phyloP scores from a whole-genome alignment of 2,113 vertebrate species.

The Chunga burmeisteri region DNA sequence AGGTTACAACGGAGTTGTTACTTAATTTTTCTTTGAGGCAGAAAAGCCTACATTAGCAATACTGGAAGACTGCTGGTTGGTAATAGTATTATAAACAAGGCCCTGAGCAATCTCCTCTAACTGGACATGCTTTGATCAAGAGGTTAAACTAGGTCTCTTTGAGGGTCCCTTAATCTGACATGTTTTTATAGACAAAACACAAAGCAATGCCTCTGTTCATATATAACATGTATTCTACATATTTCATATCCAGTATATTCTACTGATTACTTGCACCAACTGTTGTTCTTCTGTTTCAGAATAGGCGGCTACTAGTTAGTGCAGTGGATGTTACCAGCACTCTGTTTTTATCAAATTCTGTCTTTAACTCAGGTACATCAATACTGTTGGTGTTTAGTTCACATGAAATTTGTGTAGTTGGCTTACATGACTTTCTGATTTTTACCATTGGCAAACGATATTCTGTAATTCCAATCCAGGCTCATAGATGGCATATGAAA shows the following conservation, averaged over 20 bases:
- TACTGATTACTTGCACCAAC: background rate
- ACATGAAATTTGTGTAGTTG: background rate
- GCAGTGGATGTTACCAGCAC: background rate
- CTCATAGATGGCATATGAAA: background rate
- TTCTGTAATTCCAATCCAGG: background rate
- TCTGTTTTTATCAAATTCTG: background rate
- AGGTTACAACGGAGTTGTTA: background rate
- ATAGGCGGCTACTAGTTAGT: background rate
- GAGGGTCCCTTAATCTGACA: background rate
- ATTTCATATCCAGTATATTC: background rate
- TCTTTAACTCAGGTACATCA: background rate
- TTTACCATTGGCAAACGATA: background rate
- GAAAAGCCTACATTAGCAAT: fast-evolving
- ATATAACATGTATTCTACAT: fast-evolving
- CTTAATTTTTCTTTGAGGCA: background rate
- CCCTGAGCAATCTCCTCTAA: background rate
- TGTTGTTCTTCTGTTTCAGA: background rate
- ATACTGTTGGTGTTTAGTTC: background rate
- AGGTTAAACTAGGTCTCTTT: background rate
- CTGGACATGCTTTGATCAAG: background rate
- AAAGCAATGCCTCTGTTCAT: background rate
- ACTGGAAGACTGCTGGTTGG: background rate
- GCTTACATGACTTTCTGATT: background rate
- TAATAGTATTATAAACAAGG: background rate
- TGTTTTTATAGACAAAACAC: background rate